Base-by-base conservation (phyloP, 1,140 invertebrate species). In the Papilio dardanus region DNA sequence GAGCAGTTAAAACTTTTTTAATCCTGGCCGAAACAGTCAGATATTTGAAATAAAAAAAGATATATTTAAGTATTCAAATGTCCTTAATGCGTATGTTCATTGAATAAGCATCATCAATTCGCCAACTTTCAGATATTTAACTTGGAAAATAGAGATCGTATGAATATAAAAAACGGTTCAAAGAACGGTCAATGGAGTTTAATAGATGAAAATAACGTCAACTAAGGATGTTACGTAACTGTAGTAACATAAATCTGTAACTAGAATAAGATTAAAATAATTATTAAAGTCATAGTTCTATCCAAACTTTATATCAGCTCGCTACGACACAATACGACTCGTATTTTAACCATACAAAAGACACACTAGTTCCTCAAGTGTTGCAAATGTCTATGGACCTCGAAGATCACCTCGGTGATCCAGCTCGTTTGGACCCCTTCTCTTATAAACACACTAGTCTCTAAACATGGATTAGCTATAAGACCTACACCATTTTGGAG, bases 131-230 rank as follows among this genome's bases (percentile, higher is more conserved):
- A 31, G 6, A 54, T 33, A 81, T 83, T 83, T 68, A 40, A 69
- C 80, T 78, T 80, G 78, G 75, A 79, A 76, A 78, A 79, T 69
- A 77, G 71, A 66, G 5, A 69, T 68, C 68, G 71, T 42, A 42
- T 76, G 79, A 78, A 81, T 85, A 81, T 46, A 19, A 81, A 79
- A 40, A 21, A 73, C 31, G 81, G 88, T 86, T 89, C 85, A 87
- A 83, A 80, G 77, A 88, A 85, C 86, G 86, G 86, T 83, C 86
- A 86, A 69, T 79, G 80, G 73, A 62, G 81, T 84, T 85, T 88
- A 87, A 86, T 87, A 84, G 77, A 88, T 80, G 78, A 66, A 85
- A 87, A 87, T 85, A 77, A 81, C 79, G 78, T 37, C 76, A 82
- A 81, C 80, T 86, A 71, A 69, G 67, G 78, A 84, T 66, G 35